Base-by-base conservation (phyloP, 1,140 invertebrate genomes). In the Aphis craccivora region DNA sequence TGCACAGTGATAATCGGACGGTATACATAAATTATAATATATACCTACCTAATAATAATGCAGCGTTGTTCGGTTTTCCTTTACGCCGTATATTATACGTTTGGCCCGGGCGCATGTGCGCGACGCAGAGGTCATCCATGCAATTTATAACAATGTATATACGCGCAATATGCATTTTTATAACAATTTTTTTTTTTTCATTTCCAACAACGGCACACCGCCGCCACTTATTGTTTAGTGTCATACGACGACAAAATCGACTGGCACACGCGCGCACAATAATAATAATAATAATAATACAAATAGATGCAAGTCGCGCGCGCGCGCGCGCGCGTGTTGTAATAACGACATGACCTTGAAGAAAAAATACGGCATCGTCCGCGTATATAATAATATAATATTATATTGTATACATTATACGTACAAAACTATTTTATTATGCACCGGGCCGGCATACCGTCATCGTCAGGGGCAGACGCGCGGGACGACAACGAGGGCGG, bases 251-350 rank as follows among this genome's bases (percentile, higher is more conserved):
- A 53, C 48, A 88, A n/a, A 37, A 35, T 35, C 45, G 23, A 89
- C 87, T 76, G 60, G n/a, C 35, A 89, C 48, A 53, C 87, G 48
- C 48, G 87, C 87, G 35, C 6, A 51, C 22, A 88, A 88, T 51
- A 88, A 88, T 88, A 88, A 53, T 51, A 88, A 53, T 51, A 87
- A 87, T 48, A 87, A 87, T 87, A 87, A 87, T 87, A 87, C 25
- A 48, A 87, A 51, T 87, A 40, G 84, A 87, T 48, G 86, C 30
- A 48, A 87, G 43, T 43, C 84, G 40, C 83, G 23, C 35, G n/a
- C 81, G 81, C 37, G 37, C 84, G 40, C 83, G 23, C 20, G n/a
- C 81, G 84, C 35, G 86, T 87, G 30, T 87, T 45, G 45, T 87
- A 87, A 87, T 48, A 87, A 51, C 37, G 8, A 25, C 37, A 53